These are phyloP conservation scores for Petrophora chlorosata DNA, from an alignment of 2,888 invertebrate species.

Conservation along the genomic window DNA sequence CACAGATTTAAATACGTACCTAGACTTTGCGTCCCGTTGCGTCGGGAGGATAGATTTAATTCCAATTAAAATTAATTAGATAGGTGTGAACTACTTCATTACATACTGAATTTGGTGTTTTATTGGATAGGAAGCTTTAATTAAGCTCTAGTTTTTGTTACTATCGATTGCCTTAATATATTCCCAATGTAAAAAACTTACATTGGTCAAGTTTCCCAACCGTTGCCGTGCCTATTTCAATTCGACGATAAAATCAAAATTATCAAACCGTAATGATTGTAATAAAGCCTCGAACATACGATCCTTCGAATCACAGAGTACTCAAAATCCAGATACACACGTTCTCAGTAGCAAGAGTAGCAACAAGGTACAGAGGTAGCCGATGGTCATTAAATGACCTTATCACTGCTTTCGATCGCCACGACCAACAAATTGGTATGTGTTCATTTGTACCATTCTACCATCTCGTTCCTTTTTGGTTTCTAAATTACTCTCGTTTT, in stretches of 20 bases:
- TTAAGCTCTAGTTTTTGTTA: constrained; percentile 26
- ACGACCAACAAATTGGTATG: constrained; percentile 60
- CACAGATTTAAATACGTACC: constrained; percentile 25
- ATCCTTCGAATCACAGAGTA: constrained; percentile 6
- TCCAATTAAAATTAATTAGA: constrained; percentile 31
- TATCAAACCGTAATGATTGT: constrained; percentile 1
- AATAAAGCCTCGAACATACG: constrained; percentile 21
- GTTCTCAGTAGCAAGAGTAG: constrained; percentile 21
- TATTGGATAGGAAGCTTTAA: constrained; percentile 31
- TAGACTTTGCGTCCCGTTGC: constrained; percentile 23
- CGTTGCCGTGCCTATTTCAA: constrained; percentile 1
- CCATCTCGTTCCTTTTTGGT: constrained; percentile 35
- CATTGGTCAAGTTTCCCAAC: background rate
- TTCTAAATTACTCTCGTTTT: constrained; percentile 40
- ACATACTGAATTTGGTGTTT: constrained; percentile 24
- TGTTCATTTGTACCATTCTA: constrained; percentile 43
- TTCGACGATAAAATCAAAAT: constrained; percentile 15
- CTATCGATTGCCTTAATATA: constrained; percentile 19
- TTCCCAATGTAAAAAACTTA: background rate
- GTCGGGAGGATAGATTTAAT: constrained; percentile 12
- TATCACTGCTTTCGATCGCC: constrained; percentile 66
- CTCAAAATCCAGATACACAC: constrained; percentile 14
- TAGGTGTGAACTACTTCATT: constrained; percentile 35
- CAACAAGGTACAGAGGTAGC: constrained; percentile 43
- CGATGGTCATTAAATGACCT: constrained; percentile 61